A percentile compares a stretch with the other conserved stretches of the same genome.
Evolutionary conservation across 2,888 invertebrate genomes (phyloP).

Genomic region (Lasioglossum calceatum): DNA sequence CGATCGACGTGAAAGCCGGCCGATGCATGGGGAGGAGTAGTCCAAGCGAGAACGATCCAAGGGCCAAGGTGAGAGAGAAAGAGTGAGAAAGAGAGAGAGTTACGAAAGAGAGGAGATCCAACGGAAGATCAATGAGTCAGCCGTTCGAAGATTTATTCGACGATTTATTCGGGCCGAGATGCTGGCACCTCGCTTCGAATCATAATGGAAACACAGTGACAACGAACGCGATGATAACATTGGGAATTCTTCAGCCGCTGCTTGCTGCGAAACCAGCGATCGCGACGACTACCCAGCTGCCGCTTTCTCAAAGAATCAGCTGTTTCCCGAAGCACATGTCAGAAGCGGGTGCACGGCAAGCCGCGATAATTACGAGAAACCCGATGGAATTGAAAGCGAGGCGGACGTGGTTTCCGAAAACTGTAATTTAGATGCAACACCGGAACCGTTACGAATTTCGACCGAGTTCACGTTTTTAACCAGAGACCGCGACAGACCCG

Average conservation of each 20-base stretch:
- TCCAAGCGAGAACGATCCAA: neutral
- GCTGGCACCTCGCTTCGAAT: neutral
- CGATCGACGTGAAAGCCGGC: conserved; percentile 23
- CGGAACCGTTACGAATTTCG: neutral
- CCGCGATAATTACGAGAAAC: conserved; percentile 35
- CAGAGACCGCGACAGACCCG: neutral
- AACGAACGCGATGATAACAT: conserved; percentile 14
- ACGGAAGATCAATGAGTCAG: conserved; percentile 16
- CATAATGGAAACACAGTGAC: conserved; percentile 22
- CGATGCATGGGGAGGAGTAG: neutral
- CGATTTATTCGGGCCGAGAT: conserved; percentile 22
- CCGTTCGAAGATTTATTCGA: neutral
- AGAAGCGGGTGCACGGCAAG: conserved; percentile 55
- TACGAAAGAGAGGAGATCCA: neutral
- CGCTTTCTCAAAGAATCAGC: conserved; percentile 75
- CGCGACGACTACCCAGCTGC: conserved; percentile 65
- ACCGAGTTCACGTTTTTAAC: neutral
- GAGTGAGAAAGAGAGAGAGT: neutral
- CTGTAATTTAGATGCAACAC: neutral
- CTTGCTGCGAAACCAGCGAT: conserved; percentile 43
- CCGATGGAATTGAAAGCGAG: neutral
- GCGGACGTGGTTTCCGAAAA: conserved; percentile 6
- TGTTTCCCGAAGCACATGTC: conserved; percentile 70
- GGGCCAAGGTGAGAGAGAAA: conserved; percentile 10
- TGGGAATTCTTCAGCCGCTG: conserved; percentile 19